phyloP scores from a whole-genome alignment of 2,113 vertebrate genomes.

The Pygathrix nemaeus region DNA sequence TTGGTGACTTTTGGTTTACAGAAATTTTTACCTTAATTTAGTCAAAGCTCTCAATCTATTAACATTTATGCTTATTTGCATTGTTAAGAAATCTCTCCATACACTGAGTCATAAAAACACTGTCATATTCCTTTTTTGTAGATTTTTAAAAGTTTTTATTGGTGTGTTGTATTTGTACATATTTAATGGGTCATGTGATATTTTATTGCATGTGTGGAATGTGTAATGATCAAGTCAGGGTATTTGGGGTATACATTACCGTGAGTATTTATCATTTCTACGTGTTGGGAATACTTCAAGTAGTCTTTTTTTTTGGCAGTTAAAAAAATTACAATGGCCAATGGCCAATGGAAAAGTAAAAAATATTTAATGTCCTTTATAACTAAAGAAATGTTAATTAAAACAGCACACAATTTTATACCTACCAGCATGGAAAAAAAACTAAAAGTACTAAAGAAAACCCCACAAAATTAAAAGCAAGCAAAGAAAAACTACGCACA shows the following conservation, averaged over 20 bases:
- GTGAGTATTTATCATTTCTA: not conserved
- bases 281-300: not conserved
- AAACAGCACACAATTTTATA: not conserved
- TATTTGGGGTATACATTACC: not conserved
- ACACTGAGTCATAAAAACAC: slow-evolving; percentile 6
- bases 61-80: not conserved
- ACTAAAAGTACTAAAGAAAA: not conserved
- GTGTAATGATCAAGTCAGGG: not conserved
- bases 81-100: not conserved
- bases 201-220: not conserved
- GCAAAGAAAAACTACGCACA: not conserved
- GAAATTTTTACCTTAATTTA: not conserved
- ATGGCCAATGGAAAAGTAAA: not conserved
- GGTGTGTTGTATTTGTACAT: not conserved
- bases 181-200: not conserved
- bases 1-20: not conserved
- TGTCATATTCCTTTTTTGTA: not conserved
- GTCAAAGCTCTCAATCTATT: not conserved
- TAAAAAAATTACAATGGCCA: not conserved
- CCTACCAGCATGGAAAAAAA: not conserved
- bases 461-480: not conserved
- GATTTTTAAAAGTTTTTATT: not conserved
- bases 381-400: not conserved
- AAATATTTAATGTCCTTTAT: not conserved
- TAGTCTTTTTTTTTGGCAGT: not conserved